Evolutionary conservation across 2,113 vertebrate species (phyloP), one percentile per base, ranked within the genome.

Genomic region (Octodon degus): DNA sequence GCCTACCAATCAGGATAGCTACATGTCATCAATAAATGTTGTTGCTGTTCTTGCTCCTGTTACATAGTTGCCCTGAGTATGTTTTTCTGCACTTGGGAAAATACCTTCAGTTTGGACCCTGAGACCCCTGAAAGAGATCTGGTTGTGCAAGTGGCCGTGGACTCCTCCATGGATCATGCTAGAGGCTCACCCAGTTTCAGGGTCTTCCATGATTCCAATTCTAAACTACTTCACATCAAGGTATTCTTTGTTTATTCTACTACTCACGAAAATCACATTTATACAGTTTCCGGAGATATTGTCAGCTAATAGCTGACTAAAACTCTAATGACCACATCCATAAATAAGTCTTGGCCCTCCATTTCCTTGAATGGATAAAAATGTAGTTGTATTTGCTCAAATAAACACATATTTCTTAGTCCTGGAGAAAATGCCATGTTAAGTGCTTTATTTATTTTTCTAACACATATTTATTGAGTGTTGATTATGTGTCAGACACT

Each of bases 391-490:
- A 25, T 37, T 70, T 53, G 17, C 32, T 55, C 47, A 40, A 63
- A 86, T 67, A 81, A 95, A 86, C 24, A 58, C 80, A 17, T 30
- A 74, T 89, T 67, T 74, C 83, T 62, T 81, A 27, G 25, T 60
- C 76, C 58, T 68, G 67, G 70, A 22, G 58, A 55, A 90, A 85
- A 88, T 85, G 50, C 27, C 87, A 47, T 47, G 37, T n/a, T 82
- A 82, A 84, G n/a, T 65, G 24, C 50, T 82, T 91, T 55, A 32
- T 74, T 55, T 25, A 89, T 95, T 76, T 81, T 55, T 70, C 43
- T 40, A 60, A 34, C 85, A 90, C 12, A 0, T 16, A 37, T 81
- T 93, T 93, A 92, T 37, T 63, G 85, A 87, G 68, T 87, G 95
- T 55, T 63, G 88, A 68, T 91, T 50, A 77, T 30, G 25, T 86